Conservation (phyloP, 2,797 vertebrate species). For the Hyperoplus lanceolatus region DNA sequence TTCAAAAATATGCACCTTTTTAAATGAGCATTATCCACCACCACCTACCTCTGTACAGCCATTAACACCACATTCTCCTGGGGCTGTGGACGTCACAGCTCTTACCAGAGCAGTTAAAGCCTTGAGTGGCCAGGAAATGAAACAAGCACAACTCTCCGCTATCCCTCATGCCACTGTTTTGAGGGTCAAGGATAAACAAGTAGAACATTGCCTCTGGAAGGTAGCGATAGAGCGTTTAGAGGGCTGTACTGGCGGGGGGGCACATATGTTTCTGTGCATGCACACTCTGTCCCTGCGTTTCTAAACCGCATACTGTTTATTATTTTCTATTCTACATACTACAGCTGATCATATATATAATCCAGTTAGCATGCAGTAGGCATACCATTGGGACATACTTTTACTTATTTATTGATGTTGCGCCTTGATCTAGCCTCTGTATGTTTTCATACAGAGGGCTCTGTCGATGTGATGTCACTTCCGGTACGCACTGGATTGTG, state of each 20-base stretch:
- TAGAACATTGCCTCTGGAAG: constrained; percentile 24
- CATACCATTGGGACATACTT: no score
- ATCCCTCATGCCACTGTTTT: constrained; percentile 51
- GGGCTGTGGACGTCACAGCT: constrained; percentile 35
- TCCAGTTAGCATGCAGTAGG: no score
- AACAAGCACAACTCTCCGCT: constrained; percentile 43
- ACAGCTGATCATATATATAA: no score
- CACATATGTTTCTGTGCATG: neutral
- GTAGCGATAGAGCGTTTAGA: constrained; percentile 6
- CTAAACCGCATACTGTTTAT: no score
- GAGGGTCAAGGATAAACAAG: constrained; percentile 64
- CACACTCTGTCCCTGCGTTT: neutral
- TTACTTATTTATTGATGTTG: no score
- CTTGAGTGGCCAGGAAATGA: constrained; percentile 66
- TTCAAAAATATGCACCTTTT: constrained; percentile 14
- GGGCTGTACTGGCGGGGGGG: constrained; percentile 16
- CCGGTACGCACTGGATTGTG: no score
- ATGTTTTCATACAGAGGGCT: no score
- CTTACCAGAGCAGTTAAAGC: constrained; percentile 54
- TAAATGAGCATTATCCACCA: constrained; percentile 19
- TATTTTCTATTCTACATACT: no score
- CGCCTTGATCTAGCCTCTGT: no score
- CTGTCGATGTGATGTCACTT: no score
- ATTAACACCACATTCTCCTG: constrained; percentile 70
- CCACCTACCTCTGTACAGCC: constrained; percentile 2